Percentiles rank a stretch among this genome's conserved stretches.
These are phyloP conservation scores for Saguinus imperator DNA, from an alignment of 2,113 vertebrate species.

Conservation along the genomic window DNA sequence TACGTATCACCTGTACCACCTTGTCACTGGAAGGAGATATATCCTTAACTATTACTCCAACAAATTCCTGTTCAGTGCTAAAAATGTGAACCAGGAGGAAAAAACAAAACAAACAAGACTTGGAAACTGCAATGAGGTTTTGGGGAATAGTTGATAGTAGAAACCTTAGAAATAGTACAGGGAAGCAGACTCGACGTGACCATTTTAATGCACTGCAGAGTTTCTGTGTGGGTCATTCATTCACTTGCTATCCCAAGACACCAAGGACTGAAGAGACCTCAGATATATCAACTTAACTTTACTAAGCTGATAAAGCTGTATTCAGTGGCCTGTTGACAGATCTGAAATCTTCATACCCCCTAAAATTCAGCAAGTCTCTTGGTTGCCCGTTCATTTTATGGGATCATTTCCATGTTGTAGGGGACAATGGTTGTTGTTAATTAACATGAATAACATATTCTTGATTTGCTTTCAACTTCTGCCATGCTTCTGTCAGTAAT, in stretches of 20 bases:
- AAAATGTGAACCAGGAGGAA: neutral
- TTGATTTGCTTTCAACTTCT: neutral
- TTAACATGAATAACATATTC: neutral
- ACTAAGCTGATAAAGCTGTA: neutral
- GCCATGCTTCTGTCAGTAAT: neutral
- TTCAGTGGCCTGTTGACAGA: neutral
- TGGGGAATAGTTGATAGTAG: neutral
- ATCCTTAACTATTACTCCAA: neutral
- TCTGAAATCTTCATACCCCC: neutral
- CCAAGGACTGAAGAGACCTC: neutral
- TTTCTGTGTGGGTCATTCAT: neutral
- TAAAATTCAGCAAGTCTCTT: neutral
- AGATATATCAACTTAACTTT: neutral
- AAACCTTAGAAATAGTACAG: neutral
- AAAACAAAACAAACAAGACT: neutral
- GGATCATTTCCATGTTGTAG: neutral
- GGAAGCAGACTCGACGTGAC: neutral
- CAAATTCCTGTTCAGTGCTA: neutral
- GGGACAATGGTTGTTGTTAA: neutral
- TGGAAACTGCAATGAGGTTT: neutral
- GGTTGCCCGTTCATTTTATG: neutral
- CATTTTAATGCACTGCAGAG: neutral
- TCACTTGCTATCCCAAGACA: neutral
- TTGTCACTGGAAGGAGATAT: neutral
- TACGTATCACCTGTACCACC: neutral